A percentile compares a stretch with the other conserved stretches of the same genome.
These are phyloP conservation scores for Coccyzus lansbergi DNA, from an alignment of 2,797 vertebrate species.

Conservation along the genomic window DNA sequence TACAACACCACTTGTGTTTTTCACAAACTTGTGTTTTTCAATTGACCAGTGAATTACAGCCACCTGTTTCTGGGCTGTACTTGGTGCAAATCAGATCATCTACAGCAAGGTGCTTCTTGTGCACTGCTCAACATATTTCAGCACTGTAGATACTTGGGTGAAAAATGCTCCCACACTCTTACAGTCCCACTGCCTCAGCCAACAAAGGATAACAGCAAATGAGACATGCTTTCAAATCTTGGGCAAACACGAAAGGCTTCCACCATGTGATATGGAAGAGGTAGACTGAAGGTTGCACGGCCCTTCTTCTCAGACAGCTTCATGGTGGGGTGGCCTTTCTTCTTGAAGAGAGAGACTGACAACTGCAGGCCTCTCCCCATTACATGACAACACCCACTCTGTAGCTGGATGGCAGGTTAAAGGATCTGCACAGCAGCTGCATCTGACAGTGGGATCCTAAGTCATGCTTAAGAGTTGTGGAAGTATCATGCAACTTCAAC, in stretches of 20 bases:
- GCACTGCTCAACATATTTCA: neutral
- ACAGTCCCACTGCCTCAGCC: neutral
- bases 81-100: neutral
- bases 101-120: neutral
- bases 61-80: neutral
- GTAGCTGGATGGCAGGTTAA: neutral
- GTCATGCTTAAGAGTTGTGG: neutral
- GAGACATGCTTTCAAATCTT: neutral
- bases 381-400: neutral
- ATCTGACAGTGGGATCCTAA: slow-evolving; percentile 17
- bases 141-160: neutral
- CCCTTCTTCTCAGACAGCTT: neutral
- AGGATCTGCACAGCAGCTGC: slow-evolving; percentile 6
- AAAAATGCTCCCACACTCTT: neutral
- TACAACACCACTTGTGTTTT: neutral
- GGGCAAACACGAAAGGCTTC: neutral
- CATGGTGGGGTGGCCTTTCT: neutral
- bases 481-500: neutral
- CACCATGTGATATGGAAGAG: neutral
- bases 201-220: neutral
- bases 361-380: neutral
- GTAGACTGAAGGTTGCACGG: neutral
- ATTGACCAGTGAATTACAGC: neutral
- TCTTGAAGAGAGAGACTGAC: neutral
- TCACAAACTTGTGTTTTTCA: neutral